Evolutionary conservation across 2,113 vertebrate genomes (phyloP).

Genomic region (Maccullochella peelii): DNA sequence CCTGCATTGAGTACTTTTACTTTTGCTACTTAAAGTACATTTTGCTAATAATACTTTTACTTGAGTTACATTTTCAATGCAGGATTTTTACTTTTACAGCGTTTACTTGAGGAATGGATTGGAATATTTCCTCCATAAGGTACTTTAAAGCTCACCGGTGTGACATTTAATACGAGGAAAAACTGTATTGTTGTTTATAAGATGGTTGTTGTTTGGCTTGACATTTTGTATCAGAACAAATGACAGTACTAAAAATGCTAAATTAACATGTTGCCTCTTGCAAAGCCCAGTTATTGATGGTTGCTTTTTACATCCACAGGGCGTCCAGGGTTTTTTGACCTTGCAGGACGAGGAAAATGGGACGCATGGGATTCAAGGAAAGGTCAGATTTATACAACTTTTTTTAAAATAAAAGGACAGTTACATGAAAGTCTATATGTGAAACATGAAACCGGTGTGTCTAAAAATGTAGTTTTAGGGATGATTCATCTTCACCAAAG

Average conservation of each 20-base stretch:
- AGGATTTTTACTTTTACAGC: too few species aligned
- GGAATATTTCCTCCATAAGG: background rate
- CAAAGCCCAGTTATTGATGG: background rate
- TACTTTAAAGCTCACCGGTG: background rate
- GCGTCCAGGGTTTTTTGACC: conserved; percentile 88
- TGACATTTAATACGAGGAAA: background rate
- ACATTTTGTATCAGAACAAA: background rate
- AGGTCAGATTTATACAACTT: conserved; percentile 79
- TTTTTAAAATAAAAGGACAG: background rate
- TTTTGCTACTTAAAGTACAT: background rate
- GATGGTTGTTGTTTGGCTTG: background rate
- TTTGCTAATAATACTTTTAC: background rate
- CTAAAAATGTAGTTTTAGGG: background rate
- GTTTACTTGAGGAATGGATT: background rate
- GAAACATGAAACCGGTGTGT: background rate
- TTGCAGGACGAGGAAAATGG: conserved; percentile 93
- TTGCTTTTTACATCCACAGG: conserved; percentile 77
- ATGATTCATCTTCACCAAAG: background rate
- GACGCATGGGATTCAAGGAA: conserved; percentile 90
- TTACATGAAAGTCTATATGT: background rate
- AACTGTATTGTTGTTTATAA: background rate
- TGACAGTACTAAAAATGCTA: too few species aligned
- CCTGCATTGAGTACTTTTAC: background rate
- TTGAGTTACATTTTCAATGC: too few species aligned
- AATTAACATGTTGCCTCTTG: too few species aligned